These are phyloP conservation scores for Champsocephalus esox DNA, from an alignment of 2,797 vertebrate genomes.

Conservation along the genomic window DNA sequence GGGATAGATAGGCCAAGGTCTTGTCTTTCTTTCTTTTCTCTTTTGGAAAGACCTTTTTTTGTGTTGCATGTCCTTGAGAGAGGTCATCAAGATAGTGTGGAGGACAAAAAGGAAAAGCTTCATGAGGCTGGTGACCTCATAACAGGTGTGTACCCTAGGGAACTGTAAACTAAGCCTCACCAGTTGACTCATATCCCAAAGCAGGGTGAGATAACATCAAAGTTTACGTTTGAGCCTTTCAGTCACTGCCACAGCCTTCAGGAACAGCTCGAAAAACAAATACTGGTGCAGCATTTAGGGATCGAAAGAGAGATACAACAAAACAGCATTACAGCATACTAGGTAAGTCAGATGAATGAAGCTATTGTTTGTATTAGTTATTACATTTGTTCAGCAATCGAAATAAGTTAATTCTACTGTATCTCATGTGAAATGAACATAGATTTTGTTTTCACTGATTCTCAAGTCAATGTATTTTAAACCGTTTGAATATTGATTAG, in stretches of 20 bases:
- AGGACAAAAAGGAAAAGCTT: conserved; percentile 57
- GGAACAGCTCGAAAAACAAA: conserved; percentile 37
- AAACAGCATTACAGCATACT: background rate
- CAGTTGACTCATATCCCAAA: conserved; percentile 66
- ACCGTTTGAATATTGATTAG: no score
- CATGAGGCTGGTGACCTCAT: conserved; percentile 65
- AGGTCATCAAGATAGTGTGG: conserved; percentile 68
- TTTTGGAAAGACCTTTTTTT: background rate
- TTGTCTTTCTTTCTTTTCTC: conserved; percentile 16
- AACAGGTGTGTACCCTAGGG: conserved; percentile 47
- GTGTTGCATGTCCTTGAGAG: conserved; percentile 59
- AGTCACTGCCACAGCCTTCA: conserved; percentile 49
- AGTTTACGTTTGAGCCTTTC: conserved; percentile 67
- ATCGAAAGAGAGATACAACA: conserved; percentile 24
- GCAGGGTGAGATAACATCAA: conserved; percentile 68
- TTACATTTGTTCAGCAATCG: background rate
- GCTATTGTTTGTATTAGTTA: background rate
- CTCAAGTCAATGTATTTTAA: no score
- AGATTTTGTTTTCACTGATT: background rate
- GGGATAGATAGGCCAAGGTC: conserved; percentile 20
- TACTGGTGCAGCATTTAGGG: conserved; percentile 19
- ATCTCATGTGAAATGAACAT: background rate
- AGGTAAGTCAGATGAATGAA: background rate
- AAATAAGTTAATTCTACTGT: background rate
- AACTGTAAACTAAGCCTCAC: conserved; percentile 63